A percentile compares a stretch with the other conserved stretches of the same genome.
phyloP scores from a whole-genome alignment of 2,888 invertebrate species.

The Teinopalpus imperialis region DNA sequence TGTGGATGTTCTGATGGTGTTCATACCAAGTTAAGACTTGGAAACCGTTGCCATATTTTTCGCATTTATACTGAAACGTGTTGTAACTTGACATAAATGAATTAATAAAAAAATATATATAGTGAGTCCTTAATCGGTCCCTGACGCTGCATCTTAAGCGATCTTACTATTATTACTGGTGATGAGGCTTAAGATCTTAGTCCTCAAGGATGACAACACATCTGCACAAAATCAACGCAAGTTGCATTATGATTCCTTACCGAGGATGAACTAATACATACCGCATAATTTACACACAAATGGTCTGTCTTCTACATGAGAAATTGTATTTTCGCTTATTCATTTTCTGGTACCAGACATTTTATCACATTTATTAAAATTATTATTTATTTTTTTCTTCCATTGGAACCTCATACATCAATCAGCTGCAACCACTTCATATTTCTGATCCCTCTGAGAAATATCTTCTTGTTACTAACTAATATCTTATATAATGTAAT shows the following conservation, averaged over 20 bases:
- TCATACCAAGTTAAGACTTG: constrained; percentile 68
- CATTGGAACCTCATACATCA: constrained; percentile 47
- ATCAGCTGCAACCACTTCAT: constrained; percentile 26
- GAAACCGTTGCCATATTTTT: constrained; percentile 61
- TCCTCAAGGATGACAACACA: no score
- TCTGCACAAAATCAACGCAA: no score
- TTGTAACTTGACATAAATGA: no score
- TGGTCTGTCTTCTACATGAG: constrained; percentile 49
- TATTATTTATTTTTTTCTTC: no score
- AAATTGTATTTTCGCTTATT: constrained; percentile 44
- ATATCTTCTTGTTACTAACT: constrained; percentile 15
- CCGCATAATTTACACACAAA: constrained; percentile 69
- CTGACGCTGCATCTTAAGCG: no score
- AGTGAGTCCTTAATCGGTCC: no score
- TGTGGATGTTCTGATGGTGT: constrained; percentile 70
- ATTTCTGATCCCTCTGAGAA: constrained; percentile 26
- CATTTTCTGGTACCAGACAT: constrained; percentile 40
- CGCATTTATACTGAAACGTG: constrained; percentile 51
- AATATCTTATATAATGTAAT: constrained; percentile 37
- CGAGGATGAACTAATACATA: no score
- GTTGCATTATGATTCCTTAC: no score
- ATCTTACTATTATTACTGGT: no score
- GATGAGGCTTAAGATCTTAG: no score
- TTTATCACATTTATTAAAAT: constrained; percentile 50
- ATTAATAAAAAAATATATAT: no score